phyloP scores from a whole-genome alignment of 2,113 vertebrate genomes.

The Centropus bengalensis region DNA sequence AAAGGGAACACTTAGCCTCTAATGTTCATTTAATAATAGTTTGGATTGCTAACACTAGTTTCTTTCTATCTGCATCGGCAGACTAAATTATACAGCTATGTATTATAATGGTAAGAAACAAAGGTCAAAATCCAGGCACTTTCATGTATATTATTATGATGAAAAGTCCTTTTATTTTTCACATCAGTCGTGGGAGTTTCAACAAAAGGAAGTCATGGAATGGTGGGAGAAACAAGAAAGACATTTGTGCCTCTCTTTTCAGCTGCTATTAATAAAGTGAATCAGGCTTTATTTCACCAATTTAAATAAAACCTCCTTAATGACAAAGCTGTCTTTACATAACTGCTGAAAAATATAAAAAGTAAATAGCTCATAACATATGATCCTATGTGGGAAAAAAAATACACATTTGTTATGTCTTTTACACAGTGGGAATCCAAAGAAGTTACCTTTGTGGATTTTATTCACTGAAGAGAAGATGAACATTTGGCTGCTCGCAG shows the following conservation, averaged over 20 bases:
- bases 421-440: neutral
- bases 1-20: neutral
- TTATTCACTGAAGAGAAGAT: neutral
- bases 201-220: neutral
- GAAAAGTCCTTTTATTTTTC: conserved; percentile 15
- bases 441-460: neutral
- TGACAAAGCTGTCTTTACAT: neutral
- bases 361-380: neutral
- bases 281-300: neutral
- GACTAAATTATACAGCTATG: neutral
- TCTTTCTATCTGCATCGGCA: neutral
- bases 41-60: neutral
- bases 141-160: neutral
- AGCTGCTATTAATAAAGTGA: conserved; percentile 20
- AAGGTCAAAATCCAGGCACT: neutral
- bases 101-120: neutral
- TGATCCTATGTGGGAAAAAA: neutral
- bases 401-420: neutral
- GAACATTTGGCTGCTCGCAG: neutral
- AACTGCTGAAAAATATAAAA: neutral
- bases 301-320: conserved; percentile 18
- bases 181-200: conserved; percentile 3
- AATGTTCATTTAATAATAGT: neutral
- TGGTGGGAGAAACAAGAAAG: neutral
- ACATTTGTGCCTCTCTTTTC: neutral